These are phyloP conservation scores for Lampris incognitus DNA, from an alignment of 2,113 vertebrate genomes.

Conservation along the genomic window DNA sequence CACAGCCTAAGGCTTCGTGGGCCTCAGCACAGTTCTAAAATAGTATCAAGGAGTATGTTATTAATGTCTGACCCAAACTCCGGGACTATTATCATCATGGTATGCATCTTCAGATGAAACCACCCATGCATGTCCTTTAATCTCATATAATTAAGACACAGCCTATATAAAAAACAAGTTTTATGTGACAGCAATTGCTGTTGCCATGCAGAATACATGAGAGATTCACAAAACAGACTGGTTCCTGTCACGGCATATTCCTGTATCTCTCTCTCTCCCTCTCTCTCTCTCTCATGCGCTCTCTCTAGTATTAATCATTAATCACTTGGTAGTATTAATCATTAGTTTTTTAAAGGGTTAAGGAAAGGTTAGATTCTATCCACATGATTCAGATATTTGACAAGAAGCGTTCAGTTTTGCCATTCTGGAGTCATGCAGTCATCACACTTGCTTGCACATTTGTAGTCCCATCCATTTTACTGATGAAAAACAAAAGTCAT, in stretches of 20 bases:
- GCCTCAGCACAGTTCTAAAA: slow-evolving; percentile 50
- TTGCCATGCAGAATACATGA: not conserved
- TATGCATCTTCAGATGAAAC: slow-evolving; percentile 49
- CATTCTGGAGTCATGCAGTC: too few relatives aligned
- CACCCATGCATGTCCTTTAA: slow-evolving; percentile 52
- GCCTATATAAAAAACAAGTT: slow-evolving; percentile 33
- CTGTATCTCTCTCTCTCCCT: not conserved
- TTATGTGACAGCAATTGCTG: slow-evolving; percentile 20
- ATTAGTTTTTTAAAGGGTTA: too few relatives aligned
- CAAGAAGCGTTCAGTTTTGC: too few relatives aligned
- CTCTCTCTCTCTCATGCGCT: not conserved
- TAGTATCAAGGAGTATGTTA: slow-evolving; percentile 60
- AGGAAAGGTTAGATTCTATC: too few relatives aligned
- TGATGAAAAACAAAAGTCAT: too few relatives aligned
- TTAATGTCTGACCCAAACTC: slow-evolving; percentile 69
- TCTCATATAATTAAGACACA: slow-evolving; percentile 61
- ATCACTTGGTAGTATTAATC: too few relatives aligned
- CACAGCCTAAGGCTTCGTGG: slow-evolving; percentile 41
- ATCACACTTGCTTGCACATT: too few relatives aligned
- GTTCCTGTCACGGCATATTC: not conserved
- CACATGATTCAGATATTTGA: too few relatives aligned
- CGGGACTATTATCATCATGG: slow-evolving; percentile 60
- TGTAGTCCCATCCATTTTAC: too few relatives aligned
- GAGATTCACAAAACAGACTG: not conserved
- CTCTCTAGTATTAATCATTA: too few relatives aligned